phyloP scores from a whole-genome alignment of 2,113 vertebrate genomes.

The Tapirus terrestris region DNA sequence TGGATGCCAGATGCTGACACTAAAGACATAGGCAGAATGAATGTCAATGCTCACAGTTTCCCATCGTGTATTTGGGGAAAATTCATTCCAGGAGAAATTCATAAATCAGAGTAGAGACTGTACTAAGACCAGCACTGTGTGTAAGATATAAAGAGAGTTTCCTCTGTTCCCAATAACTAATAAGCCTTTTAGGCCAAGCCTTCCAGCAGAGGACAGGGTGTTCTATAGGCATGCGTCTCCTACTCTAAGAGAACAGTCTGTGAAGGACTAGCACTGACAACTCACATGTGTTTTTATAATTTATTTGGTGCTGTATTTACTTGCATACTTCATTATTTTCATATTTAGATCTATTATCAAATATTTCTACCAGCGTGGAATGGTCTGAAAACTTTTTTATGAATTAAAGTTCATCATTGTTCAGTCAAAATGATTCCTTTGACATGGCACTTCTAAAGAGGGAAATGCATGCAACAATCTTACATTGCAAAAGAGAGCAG shows the following conservation, averaged over 20 bases:
- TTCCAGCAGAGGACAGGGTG: background rate
- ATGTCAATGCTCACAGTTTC: conserved; percentile 61
- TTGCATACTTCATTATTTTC: background rate
- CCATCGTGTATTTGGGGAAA: conserved; percentile 64
- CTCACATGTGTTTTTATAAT: background rate
- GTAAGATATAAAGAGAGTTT: background rate
- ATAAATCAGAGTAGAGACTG: conserved; percentile 46
- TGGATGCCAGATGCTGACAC: conserved; percentile 63
- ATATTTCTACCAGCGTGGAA: background rate
- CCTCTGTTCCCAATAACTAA: background rate
- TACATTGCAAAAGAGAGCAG: background rate
- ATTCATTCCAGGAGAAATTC: conserved; percentile 65
- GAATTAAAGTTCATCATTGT: background rate
- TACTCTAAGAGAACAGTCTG: background rate
- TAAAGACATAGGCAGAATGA: conserved; percentile 46
- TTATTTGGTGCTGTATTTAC: background rate
- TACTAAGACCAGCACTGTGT: background rate
- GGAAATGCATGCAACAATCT: background rate
- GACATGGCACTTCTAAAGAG: conserved; percentile 16
- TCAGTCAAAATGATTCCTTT: background rate
- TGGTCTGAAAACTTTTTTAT: background rate
- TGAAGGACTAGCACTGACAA: background rate
- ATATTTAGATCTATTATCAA: background rate
- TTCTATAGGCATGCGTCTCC: background rate
- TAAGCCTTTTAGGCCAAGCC: background rate